A percentile compares a stretch with the other conserved stretches of the same genome.
These are phyloP conservation scores for Argyresthia goedartella DNA, from an alignment of 2,888 invertebrate species.

Conservation along the genomic window DNA sequence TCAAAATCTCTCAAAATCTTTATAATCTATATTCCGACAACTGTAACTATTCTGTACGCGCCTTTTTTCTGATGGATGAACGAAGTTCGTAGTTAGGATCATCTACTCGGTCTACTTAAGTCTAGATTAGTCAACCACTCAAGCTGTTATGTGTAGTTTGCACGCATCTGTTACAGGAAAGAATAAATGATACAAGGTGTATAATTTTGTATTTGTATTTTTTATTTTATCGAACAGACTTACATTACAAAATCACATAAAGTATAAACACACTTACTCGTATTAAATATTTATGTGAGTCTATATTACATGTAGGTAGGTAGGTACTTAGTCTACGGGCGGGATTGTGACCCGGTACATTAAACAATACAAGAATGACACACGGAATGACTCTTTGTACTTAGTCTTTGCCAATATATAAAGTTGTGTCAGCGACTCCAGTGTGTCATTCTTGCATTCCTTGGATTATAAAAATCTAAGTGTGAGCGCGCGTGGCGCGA, in stretches of 20 bases:
- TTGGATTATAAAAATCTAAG: slow-evolving; percentile 51
- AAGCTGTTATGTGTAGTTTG: no score
- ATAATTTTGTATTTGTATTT: slow-evolving; percentile 2
- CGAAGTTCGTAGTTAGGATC: no score
- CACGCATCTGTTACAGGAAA: no score
- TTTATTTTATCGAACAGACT: slow-evolving; percentile 54
- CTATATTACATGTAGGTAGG: slow-evolving; percentile 68
- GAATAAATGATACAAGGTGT: not conserved
- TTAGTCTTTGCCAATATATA: slow-evolving; percentile 1
- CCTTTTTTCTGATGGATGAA: no score
- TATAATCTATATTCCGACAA: no score
- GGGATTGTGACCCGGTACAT: slow-evolving; percentile 71
- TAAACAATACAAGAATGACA: slow-evolving; percentile 54
- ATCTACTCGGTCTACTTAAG: no score
- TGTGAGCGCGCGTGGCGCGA: slow-evolving; percentile 51
- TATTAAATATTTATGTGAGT: slow-evolving; percentile 71
- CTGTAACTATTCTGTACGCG: no score
- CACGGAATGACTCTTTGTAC: slow-evolving; percentile 13
- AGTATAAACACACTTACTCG: slow-evolving; percentile 54
- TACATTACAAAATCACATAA: slow-evolving; percentile 69
- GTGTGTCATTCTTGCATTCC: slow-evolving; percentile 17
- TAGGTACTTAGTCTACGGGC: slow-evolving; percentile 68
- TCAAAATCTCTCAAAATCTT: no score
- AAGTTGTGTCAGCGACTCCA: not conserved
- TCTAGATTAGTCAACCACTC: no score